phyloP scores from a whole-genome alignment of 2,113 vertebrate genomes.

The Tichodroma muraria region DNA sequence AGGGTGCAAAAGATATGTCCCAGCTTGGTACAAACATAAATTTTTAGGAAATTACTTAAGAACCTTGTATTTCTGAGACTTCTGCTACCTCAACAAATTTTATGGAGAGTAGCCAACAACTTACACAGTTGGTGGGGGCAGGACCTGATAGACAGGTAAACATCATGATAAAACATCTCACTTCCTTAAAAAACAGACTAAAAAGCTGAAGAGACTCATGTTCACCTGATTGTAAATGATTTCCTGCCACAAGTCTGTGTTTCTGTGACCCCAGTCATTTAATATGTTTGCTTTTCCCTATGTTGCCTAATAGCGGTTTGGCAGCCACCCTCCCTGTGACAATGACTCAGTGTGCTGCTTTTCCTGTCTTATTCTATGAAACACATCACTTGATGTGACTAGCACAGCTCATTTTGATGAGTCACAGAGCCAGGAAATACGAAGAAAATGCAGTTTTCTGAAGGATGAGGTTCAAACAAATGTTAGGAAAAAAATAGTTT shows the following conservation, averaged over 20 bases:
- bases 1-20: not conserved
- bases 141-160: not conserved
- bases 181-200: not conserved
- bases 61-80: not conserved
- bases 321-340: not conserved
- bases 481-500: not conserved
- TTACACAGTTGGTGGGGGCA: not conserved
- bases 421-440: conserved; percentile 2
- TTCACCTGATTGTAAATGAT: not conserved
- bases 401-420: conserved; percentile 39
- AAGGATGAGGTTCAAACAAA: not conserved
- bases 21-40: not conserved
- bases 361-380: conserved; percentile 8
- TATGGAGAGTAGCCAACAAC: not conserved
- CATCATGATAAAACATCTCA: not conserved
- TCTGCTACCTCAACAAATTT: not conserved
- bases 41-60: not conserved
- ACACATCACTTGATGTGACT: conserved; percentile 13
- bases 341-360: conserved; percentile 21
- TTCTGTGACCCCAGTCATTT: not conserved
- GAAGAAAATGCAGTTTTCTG: not conserved
- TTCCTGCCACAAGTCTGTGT: not conserved
- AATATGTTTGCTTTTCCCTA: not conserved
- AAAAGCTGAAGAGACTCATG: not conserved
- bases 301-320: not conserved